These are phyloP conservation scores for Eristalis intricaria DNA, from an alignment of 2,888 invertebrate species.

Conservation along the genomic window DNA sequence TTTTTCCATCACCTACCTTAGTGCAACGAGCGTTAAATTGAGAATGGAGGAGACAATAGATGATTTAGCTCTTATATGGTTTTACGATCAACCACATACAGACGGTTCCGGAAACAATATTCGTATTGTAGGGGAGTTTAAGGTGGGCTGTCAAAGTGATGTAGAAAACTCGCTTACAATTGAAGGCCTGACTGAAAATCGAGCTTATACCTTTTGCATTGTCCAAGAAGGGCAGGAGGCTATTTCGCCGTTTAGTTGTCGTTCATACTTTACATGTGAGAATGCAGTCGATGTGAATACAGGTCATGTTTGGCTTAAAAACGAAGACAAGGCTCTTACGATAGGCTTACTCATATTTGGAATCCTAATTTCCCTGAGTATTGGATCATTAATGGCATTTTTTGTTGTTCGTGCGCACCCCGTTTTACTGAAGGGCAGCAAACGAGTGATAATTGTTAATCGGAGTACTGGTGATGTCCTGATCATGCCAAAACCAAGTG, in stretches of 20 bases:
- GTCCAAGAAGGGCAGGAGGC: conserved; percentile 36
- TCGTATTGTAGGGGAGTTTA: conserved; percentile 16
- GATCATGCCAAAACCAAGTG: conserved; percentile 68
- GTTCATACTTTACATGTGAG: conserved; percentile 66
- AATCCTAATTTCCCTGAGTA: conserved; percentile 63
- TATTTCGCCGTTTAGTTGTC: conserved; percentile 75
- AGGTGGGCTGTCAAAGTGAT: conserved; percentile 47
- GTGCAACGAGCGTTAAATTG: conserved; percentile 11
- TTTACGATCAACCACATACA: conserved; percentile 40
- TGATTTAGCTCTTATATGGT: conserved; percentile 53
- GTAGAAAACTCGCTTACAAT: conserved; percentile 32
- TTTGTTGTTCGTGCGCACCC: conserved; percentile 73
- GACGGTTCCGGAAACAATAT: neutral
- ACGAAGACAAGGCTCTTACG: conserved; percentile 58
- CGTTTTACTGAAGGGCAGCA: conserved; percentile 72
- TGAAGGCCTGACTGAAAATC: conserved; percentile 51
- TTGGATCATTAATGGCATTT: conserved; percentile 73
- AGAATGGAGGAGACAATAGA: neutral
- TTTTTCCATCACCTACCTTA: conserved; percentile 12
- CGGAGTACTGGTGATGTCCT: conserved; percentile 65
- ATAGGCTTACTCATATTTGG: conserved; percentile 69
- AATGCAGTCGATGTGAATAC: rapidly evolving
- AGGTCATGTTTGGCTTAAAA: conserved; percentile 73
- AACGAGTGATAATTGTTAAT: conserved; percentile 59
- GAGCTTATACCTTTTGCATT: conserved; percentile 75